Percentiles rank a stretch among this genome's conserved stretches.
These are phyloP conservation scores for Stegodyphus dumicola DNA, from an alignment of 1,140 invertebrate species.

Conservation along the genomic window DNA sequence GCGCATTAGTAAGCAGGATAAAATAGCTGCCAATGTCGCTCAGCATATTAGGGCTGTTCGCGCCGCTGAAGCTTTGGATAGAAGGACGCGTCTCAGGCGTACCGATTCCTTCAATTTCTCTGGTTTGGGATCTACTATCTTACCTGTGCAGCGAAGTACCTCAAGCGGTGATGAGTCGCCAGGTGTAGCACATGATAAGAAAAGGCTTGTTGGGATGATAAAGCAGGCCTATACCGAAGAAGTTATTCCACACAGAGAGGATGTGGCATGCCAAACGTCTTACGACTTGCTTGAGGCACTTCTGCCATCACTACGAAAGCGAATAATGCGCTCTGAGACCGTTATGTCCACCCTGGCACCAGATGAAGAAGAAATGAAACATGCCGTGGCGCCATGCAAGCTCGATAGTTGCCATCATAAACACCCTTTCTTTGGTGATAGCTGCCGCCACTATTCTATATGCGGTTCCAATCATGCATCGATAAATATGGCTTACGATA, in stretches of 20 bases:
- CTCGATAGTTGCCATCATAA: neutral
- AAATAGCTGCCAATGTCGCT: conserved; percentile 63
- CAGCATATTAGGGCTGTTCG: conserved; percentile 64
- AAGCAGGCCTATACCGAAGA: conserved; percentile 59
- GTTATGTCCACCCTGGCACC: conserved; percentile 18
- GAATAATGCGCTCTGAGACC: conserved; percentile 50
- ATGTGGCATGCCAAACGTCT: conserved; percentile 62
- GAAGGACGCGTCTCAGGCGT: conserved; percentile 59
- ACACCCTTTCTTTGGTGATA: conserved; percentile 15
- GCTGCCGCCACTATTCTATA: conserved; percentile 13
- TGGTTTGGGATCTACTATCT: conserved; percentile 17
- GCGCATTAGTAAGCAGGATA: conserved; percentile 64
- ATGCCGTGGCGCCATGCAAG: neutral
- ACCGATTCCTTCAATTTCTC: conserved; percentile 49
- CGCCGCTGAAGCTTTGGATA: conserved; percentile 64
- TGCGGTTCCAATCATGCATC: conserved; percentile 17
- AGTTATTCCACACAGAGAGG: conserved; percentile 19
- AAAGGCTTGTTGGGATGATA: conserved; percentile 55
- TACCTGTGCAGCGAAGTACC: conserved; percentile 46
- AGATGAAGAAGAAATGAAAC: conserved; percentile 40
- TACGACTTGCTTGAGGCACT: conserved; percentile 62
- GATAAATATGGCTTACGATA: conserved; percentile 3
- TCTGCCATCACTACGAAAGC: conserved; percentile 49
- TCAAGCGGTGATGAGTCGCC: conserved; percentile 49
- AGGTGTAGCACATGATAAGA: conserved; percentile 15